Base-by-base conservation (phyloP, 2,113 vertebrate species). In the Zootoca vivipara region DNA sequence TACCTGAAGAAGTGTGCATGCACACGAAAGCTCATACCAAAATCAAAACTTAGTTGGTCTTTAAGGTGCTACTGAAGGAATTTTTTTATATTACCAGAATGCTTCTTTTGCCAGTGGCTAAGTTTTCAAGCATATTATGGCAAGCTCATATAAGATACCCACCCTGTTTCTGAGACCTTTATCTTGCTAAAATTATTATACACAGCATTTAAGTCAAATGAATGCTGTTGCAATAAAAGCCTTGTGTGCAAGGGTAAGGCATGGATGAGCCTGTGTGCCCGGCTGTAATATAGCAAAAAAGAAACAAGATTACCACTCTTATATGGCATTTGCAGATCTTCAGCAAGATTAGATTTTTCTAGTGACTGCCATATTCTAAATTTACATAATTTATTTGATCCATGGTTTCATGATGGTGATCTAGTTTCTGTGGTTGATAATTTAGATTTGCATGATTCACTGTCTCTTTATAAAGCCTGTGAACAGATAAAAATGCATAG, bases 211-310 rank as follows among this genome's bases (percentile, higher is more conserved):
- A 65, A 85, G 28, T 65, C 56, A 22, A 78, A 35, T 38, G 16
- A 62, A 62, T 7, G 70, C 65, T 80, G 40, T 86, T 38, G 9
- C 24, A 24, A 0, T 52, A 64, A 64, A 33, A 13, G 1, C 35
- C 1, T 16, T 67, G 35, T 62, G 58, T 28, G 9, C 1, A 10
- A 26, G n/a, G 7, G 72, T 75, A 0, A 0, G 13, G 56, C n/a
- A 16, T 62, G 78, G 56, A 7, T 80, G 78, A 24, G 33, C 10
- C 16, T 67, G 35, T 58, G 62, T 24, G 5, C 1, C 9, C 16
- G 28, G 7, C 65, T 56, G 0, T 0, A 22, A 46, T 38, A 24
- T 0, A 28, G 28, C 72, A 64, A 64, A 33, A 58, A 58, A 46
- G 56, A 78, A 70, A 64, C 0, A 62, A 73, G 77, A 65, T 65